These are phyloP conservation scores for Candoia aspera DNA, from an alignment of 2,113 vertebrate genomes.

Conservation along the genomic window DNA sequence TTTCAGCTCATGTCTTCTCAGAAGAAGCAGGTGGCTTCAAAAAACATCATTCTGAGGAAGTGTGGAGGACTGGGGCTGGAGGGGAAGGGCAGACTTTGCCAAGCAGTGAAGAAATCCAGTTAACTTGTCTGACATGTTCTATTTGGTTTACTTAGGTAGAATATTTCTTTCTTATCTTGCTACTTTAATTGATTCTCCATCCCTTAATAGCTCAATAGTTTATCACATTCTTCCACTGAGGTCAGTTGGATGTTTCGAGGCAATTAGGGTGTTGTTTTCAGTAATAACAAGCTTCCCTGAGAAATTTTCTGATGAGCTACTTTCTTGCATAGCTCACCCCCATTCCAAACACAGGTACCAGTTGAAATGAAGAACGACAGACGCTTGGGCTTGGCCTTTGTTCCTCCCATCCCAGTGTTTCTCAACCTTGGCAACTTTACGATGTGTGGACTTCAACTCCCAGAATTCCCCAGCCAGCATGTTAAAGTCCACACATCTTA, in stretches of 20 bases:
- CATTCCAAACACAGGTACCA: constrained; percentile 66
- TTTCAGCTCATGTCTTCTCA: background rate
- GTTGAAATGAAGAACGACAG: constrained; percentile 56
- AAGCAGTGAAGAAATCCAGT: constrained; percentile 37
- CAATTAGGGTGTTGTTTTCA: constrained; percentile 75
- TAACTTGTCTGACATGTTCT: constrained; percentile 64
- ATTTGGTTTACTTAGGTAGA: constrained; percentile 66
- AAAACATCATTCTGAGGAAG: too few relatives aligned
- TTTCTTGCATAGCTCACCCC: constrained; percentile 69
- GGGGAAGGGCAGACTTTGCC: background rate
- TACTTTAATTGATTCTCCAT: constrained; percentile 75
- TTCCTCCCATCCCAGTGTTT: background rate
- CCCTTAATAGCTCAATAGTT: constrained; percentile 76
- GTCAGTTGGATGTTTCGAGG: constrained; percentile 71
- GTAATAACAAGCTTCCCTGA: constrained; percentile 75
- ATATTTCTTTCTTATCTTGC: constrained; percentile 74
- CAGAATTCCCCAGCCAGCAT: too few relatives aligned
- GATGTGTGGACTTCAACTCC: too few relatives aligned
- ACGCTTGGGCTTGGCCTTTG: constrained; percentile 37
- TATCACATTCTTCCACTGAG: constrained; percentile 72
- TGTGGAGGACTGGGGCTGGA: background rate
- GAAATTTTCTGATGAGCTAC: constrained; percentile 74
- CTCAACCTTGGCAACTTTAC: too few relatives aligned
- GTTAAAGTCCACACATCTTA: too few relatives aligned
- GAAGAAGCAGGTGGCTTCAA: background rate